A percentile compares a stretch with the other conserved stretches of the same genome.
Conservation (phyloP, 2,797 vertebrate genomes). For the Cossypha dichroa region DNA sequence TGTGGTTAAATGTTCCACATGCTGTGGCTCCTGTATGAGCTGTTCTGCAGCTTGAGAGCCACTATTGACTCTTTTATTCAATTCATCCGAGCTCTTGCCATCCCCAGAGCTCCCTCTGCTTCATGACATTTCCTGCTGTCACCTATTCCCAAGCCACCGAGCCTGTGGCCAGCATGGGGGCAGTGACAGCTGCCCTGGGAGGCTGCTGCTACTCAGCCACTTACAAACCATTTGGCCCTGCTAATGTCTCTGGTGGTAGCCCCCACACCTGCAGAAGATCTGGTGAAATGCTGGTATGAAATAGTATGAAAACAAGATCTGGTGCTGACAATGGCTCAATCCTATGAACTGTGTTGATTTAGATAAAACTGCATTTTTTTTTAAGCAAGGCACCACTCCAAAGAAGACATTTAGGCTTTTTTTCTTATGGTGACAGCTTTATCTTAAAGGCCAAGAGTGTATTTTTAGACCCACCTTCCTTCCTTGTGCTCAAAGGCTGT, state of each 20-base stretch:
- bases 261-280: not conserved
- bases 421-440: not conserved
- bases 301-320: not conserved
- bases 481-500: not conserved
- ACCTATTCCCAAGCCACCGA: accelerated
- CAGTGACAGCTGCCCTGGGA: not conserved
- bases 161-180: accelerated
- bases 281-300: not conserved
- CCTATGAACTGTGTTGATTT: not conserved
- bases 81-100: not conserved
- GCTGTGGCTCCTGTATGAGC: accelerated
- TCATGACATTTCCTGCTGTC: not conserved
- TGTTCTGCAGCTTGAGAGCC: not conserved
- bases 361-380: not conserved
- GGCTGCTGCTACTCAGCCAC: not conserved
- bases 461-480: not conserved
- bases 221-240: not conserved
- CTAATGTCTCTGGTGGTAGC: not conserved
- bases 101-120: not conserved
- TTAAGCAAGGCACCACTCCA: not conserved
- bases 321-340: accelerated
- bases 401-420: not conserved
- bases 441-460: not conserved
- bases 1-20: not conserved
- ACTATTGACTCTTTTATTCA: not conserved